These are phyloP conservation scores for Eudasyphora cyanicolor DNA, from an alignment of 2,888 invertebrate genomes.

Conservation along the genomic window DNA sequence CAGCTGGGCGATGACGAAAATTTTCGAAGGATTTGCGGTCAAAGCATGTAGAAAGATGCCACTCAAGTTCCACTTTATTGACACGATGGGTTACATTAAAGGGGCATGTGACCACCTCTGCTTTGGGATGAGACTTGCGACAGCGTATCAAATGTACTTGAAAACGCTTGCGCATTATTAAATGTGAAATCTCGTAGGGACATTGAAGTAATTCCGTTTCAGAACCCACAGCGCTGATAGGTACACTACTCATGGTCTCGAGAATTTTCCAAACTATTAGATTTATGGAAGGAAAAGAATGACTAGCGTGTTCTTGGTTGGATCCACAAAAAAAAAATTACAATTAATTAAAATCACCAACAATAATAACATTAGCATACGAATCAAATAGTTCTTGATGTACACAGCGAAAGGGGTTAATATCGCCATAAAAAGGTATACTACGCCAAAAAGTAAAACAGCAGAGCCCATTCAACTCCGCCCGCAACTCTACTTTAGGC, in stretches of 20 bases:
- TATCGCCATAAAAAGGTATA: too few relatives aligned
- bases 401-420: too few relatives aligned
- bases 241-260: constrained; percentile 29
- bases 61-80: constrained; percentile 67
- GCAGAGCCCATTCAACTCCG: too few relatives aligned
- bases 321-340: too few relatives aligned
- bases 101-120: constrained; percentile 63
- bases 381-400: too few relatives aligned
- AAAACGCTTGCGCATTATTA: constrained; percentile 65
- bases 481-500: too few relatives aligned
- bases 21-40: constrained; percentile 67
- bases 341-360: too few relatives aligned
- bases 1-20: constrained; percentile 64
- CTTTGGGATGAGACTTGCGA: constrained; percentile 62
- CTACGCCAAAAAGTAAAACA: too few relatives aligned
- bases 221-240: constrained; percentile 51
- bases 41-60: constrained; percentile 68
- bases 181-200: constrained; percentile 81
- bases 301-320: too few relatives aligned
- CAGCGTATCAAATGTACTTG: constrained; percentile 68
- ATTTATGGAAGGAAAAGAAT: too few relatives aligned
- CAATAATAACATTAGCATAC: too few relatives aligned
- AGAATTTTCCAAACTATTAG: not conserved
- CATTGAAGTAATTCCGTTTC: constrained; percentile 79
- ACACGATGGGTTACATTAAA: constrained; percentile 67